phyloP scores from a whole-genome alignment of 2,888 invertebrate genomes.

The Megamerina dolium region DNA sequence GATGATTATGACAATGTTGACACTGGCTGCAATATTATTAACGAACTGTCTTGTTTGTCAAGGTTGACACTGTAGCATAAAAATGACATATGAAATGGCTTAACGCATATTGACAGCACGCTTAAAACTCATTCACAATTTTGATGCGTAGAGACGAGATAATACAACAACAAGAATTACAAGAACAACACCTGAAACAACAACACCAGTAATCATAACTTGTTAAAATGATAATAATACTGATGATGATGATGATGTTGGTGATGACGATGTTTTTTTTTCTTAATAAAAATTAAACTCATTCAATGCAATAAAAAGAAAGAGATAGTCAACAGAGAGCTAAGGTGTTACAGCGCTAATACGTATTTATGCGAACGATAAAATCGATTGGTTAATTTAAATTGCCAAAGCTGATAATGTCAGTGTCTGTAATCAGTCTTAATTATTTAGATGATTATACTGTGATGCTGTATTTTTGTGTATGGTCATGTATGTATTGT shows the following conservation, averaged over 20 bases:
- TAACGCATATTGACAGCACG: slow-evolving; percentile 39
- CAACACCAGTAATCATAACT: no score
- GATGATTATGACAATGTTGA: no score
- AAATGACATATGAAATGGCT: slow-evolving; percentile 37
- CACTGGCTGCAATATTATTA: slow-evolving; percentile 28
- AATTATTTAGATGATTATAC: no score
- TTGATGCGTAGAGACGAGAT: background rate
- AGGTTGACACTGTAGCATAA: slow-evolving; percentile 38
- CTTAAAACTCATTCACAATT: slow-evolving; percentile 23
- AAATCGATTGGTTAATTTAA: slow-evolving; percentile 32
- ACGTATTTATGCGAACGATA: slow-evolving; percentile 23
- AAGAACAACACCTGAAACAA: no score
- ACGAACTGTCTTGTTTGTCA: slow-evolving; percentile 39
- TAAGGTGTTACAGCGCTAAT: slow-evolving; percentile 34
- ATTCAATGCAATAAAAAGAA: no score
- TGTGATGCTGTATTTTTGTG: no score
- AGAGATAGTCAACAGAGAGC: background rate
- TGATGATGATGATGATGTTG: background rate
- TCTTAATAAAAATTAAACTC: no score
- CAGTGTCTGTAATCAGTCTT: slow-evolving; percentile 3
- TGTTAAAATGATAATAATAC: background rate
- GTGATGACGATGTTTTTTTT: background rate
- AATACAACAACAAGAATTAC: background rate
- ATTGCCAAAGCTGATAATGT: slow-evolving; percentile 19
- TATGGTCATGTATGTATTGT: no score